A percentile compares a stretch with the other conserved stretches of the same genome.
phyloP scores from a whole-genome alignment of 1,140 invertebrate species.

The Zophobas morio region DNA sequence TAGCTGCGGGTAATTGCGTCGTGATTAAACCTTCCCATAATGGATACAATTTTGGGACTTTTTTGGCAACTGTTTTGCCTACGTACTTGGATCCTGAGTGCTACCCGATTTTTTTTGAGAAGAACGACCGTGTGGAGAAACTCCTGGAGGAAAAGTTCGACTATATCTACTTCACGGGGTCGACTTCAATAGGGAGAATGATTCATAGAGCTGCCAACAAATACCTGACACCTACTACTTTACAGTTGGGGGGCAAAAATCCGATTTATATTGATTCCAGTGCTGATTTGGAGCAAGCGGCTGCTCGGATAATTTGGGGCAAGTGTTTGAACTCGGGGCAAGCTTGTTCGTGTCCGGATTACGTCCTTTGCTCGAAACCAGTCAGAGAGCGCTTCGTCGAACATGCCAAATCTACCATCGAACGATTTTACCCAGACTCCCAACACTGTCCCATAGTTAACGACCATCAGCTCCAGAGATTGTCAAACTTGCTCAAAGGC shows the following conservation, averaged over 20 bases:
- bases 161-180: constrained; percentile 98
- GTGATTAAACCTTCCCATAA: constrained; percentile 96
- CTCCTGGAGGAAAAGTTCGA: constrained; percentile 93
- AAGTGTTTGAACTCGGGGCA: constrained; percentile 96
- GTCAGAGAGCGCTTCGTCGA: constrained; percentile 80
- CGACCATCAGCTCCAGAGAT: constrained; percentile 78
- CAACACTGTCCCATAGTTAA: constrained; percentile 90
- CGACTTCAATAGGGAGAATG: constrained; percentile 86
- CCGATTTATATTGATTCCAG: constrained; percentile 89
- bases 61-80: constrained; percentile 83
- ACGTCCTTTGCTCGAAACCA: constrained; percentile 90
- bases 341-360: constrained; percentile 98
- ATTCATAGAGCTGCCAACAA: constrained; percentile 91
- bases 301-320: constrained; percentile 92
- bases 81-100: constrained; percentile 86
- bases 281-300: constrained; percentile 79
- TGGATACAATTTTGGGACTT: constrained; percentile 77
- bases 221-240: constrained; percentile 92
- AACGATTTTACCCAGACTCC: constrained; percentile 89
- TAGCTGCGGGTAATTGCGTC: constrained; percentile 94
- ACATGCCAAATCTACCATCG: constrained; percentile 76
- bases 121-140: constrained; percentile 86
- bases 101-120: constrained; percentile 76
- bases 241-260: constrained; percentile 97
- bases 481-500: constrained; percentile 72